Conservation (phyloP, 2,113 vertebrate genomes). For the Istiophorus platypterus region DNA sequence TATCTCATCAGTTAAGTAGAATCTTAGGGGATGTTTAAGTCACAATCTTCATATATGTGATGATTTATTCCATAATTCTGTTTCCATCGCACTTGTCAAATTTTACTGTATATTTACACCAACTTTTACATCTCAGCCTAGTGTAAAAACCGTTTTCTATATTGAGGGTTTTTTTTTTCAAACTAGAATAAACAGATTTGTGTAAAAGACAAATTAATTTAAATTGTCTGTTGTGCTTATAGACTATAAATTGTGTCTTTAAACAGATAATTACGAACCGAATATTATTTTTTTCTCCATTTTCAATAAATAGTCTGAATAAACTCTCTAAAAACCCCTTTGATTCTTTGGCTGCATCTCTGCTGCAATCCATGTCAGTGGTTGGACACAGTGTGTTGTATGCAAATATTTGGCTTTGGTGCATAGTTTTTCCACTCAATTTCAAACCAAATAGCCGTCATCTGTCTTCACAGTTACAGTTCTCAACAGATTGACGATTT, state of each 20-base stretch:
- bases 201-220: not conserved
- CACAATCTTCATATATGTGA: too few relatives aligned
- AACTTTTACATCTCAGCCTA: too few relatives aligned
- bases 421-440: constrained; percentile 1
- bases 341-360: not conserved
- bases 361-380: not conserved
- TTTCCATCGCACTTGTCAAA: too few relatives aligned
- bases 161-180: too few relatives aligned
- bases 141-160: too few relatives aligned
- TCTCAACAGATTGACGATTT: constrained; percentile 18
- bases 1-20: too few relatives aligned
- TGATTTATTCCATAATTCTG: too few relatives aligned
- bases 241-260: not conserved
- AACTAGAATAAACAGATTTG: too few relatives aligned
- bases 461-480: constrained; percentile 20
- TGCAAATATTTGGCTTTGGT: not conserved
- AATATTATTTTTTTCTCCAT: not conserved
- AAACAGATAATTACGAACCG: not conserved
- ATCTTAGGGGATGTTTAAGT: too few relatives aligned
- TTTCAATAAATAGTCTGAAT: not conserved
- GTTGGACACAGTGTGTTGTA: not conserved
- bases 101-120: too few relatives aligned
- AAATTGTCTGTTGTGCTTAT: not conserved
- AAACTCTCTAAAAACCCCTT: not conserved
- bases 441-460: constrained; percentile 6